phyloP scores from a whole-genome alignment of 2,888 invertebrate species.

The Ichneumon xanthorius region DNA sequence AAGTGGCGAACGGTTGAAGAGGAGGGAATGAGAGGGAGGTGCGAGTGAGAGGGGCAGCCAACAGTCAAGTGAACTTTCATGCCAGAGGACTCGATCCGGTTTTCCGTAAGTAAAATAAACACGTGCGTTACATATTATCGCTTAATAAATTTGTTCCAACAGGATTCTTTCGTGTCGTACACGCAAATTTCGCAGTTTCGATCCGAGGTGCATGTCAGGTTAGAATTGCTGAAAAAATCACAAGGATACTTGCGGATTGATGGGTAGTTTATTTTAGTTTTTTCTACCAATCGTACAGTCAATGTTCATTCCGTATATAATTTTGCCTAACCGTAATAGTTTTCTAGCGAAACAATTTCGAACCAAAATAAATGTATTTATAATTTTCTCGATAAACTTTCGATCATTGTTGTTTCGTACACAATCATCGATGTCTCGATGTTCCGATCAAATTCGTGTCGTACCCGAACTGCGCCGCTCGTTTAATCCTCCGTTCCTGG shows the following conservation, averaged over 20 bases:
- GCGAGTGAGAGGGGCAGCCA: constrained; percentile 47
- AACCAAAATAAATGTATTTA: background rate
- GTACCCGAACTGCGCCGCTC: background rate
- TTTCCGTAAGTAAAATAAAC: constrained; percentile 42
- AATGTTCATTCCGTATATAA: no score
- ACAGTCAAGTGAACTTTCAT: constrained; percentile 40
- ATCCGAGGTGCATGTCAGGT: background rate
- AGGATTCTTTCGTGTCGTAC: background rate
- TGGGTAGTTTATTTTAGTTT: no score
- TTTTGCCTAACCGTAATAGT: no score
- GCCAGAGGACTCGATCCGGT: constrained; percentile 40
- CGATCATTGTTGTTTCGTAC: background rate
- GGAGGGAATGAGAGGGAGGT: constrained; percentile 53
- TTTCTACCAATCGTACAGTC: no score
- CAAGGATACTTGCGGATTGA: no score
- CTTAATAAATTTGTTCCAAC: background rate
- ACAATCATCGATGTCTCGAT: background rate
- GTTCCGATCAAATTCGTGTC: background rate
- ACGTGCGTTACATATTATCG: constrained; percentile 39
- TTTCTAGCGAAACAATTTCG: no score
- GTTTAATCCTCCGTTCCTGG: constrained; percentile 11
- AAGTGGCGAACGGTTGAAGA: constrained; percentile 53
- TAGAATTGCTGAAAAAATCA: no score
- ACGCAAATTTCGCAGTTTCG: background rate
- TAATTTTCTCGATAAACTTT: background rate